Conservation (phyloP, 2,888 invertebrate genomes). For the Caenorhabditis sp. region DNA sequence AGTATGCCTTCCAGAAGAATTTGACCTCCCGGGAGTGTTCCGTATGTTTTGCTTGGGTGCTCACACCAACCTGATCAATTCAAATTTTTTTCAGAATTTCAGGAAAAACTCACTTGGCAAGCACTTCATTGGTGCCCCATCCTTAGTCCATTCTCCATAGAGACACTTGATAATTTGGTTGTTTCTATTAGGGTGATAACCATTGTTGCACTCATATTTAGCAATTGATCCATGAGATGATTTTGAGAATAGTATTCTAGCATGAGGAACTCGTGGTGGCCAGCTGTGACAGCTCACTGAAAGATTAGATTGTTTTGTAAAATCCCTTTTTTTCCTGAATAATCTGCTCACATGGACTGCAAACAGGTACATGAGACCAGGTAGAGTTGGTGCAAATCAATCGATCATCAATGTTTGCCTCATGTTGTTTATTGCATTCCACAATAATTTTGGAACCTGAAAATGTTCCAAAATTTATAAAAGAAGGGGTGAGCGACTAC, state of each 20-base stretch:
- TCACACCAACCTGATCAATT: constrained; percentile 80
- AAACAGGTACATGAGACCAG: constrained; percentile 84
- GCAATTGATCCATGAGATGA: constrained; percentile 98
- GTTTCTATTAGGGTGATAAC: constrained; percentile 84
- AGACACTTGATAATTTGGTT: constrained; percentile 89
- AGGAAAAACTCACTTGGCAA: constrained; percentile 70
- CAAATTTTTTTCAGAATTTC: neutral
- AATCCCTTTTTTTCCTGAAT: too few species aligned
- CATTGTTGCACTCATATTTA: constrained; percentile 69
- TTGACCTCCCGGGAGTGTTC: constrained; percentile 83
- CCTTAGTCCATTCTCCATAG: constrained; percentile 91
- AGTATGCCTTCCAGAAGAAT: constrained; percentile 84
- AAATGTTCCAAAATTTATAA: neutral
- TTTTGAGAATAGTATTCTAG: constrained; percentile 96
- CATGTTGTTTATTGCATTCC: constrained; percentile 88
- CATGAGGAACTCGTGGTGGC: constrained; percentile 92
- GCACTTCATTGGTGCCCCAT: constrained; percentile 79
- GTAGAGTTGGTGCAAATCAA: constrained; percentile 84
- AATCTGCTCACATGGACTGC: constrained; percentile 83
- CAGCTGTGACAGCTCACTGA: constrained; percentile 89
- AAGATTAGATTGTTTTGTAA: too few species aligned
- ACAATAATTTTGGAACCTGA: constrained; percentile 88
- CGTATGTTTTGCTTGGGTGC: constrained; percentile 80
- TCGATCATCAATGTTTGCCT: constrained; percentile 74
- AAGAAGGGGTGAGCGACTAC: constrained; percentile 82